Percentiles rank a stretch among this genome's conserved stretches.
Evolutionary conservation across 37 sponge, comb jelly and placozoan genomes (phyloP).

Genomic region (Bolinopsis microptera): DNA sequence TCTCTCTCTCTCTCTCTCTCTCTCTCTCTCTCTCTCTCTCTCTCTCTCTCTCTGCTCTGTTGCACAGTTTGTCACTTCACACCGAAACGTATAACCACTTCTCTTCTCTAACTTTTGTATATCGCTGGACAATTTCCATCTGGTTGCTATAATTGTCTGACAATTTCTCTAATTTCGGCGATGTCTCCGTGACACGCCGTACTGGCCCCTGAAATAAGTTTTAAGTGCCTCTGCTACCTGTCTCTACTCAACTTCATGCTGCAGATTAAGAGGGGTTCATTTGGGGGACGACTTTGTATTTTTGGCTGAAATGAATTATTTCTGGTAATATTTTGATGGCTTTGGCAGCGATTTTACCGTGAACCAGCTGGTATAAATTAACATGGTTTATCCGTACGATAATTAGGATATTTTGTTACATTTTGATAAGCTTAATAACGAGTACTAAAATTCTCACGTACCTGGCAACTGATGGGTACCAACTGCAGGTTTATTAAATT

Average conservation of each 20-base stretch:
- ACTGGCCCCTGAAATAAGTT: background rate
- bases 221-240: background rate
- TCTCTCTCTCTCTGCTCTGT: too few species aligned
- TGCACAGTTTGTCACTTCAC: too few species aligned
- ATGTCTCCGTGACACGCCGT: background rate
- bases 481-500: too few species aligned
- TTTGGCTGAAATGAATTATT: background rate
- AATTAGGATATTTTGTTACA: background rate
- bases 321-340: background rate
- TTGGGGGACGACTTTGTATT: background rate
- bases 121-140: background rate
- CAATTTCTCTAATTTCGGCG: background rate
- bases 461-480: background rate
- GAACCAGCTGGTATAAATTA: background rate
- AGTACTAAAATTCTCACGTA: background rate
- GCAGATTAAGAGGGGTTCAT: background rate
- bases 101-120: too few species aligned
- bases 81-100: too few species aligned
- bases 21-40: background rate
- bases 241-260: background rate
- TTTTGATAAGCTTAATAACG: background rate
- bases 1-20: constrained; percentile 7
- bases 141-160: background rate
- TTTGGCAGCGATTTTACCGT: background rate
- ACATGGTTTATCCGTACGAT: background rate